Base-by-base conservation (phyloP, 2,888 invertebrate species). In the Diadromus collaris region DNA sequence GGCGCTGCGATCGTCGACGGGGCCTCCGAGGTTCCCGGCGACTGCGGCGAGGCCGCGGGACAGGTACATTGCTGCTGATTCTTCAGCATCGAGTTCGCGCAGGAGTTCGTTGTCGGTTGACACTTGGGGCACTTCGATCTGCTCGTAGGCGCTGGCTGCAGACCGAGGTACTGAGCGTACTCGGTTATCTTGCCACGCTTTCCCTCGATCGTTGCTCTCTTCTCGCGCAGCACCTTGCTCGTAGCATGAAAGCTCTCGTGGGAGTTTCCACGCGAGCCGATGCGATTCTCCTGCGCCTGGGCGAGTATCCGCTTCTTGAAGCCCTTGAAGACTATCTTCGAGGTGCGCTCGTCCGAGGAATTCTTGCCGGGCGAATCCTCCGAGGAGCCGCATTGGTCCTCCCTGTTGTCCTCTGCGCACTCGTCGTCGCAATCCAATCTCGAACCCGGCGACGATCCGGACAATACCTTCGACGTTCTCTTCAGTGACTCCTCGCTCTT, bases 81-180 rank as follows among this genome's bases (percentile, higher is more conserved):
- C 86, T 95, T 95, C 63, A 95, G 91, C 90, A 93, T 93, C 44
- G 93, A 92, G 81, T 95, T 91, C 13, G 94, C 93, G 83, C 94
- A 93, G 89, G 95, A 95, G 75, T 94, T 94, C 84, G 94, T 93
- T 48, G 93, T 93, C 86, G 93, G 93, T 56, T 85, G 82, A 91
- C 96, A 96, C 89, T 95, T 95, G 56, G 94, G 93, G 88, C 96
- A 96, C 88, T 94, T 95, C 9, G 58, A 3, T 19, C 56, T 69
- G 88, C 94, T 83, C 29, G 80, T 78, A 6, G 84, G 77, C 13
- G 88, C 84, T 4, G 90, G 90, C 88, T 95, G 95, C 74, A 95
- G 90, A 16, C 95, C 95, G 84, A 95, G 91, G 89, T 95, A 95
- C 87, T 95, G 95, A 64, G 94, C 94, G 91, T 95, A 95, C 86